Evolutionary conservation across 2,888 invertebrate species (phyloP), one percentile per base, ranked within the genome.

Genomic region (Himalopsyche kuldschensis): DNA sequence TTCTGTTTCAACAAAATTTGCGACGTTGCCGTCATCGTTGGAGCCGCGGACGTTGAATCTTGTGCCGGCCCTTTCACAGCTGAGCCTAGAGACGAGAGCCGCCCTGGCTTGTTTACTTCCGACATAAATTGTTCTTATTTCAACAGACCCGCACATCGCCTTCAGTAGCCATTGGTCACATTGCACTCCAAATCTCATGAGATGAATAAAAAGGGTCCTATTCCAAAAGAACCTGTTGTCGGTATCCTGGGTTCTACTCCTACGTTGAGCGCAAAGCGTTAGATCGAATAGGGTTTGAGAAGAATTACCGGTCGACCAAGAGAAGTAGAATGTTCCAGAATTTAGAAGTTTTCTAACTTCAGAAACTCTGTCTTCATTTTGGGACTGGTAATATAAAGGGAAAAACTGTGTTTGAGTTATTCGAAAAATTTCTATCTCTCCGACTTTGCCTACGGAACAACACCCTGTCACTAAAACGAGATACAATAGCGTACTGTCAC

Each of bases 1-100:
- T 91, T 99, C 99, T 0, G 99, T 99, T 93, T 99, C 99, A 35
- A 99, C 99, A 93, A 99, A 99, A 92, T 99, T 99, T 0, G 99
- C 99, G 20, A 99, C 99, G 92, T 98, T 97, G 0, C 99, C 99
- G 89, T 98, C 98, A 91, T 99, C 99, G 90, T 99, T 99, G 86
- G 97, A 97, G n/a, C 99, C 99, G 87, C 99, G 93, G 0, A 99
- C 99, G 92, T 99, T 99, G 89, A 99, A 99, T 87, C 96, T 94
- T 31, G 99, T 99, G 35, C 99, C 99, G 82, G 99, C 99, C 87
- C 99, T 93, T 91, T 99, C 99, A 91, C 98, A 99, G 89, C 98
- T 98, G 41, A 99, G 93, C 84, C 99, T 93, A 0, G 99, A 99
- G 85, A 99, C 95, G 31, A 99, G 94, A n/a, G 97, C 97, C 4